Conservation (phyloP, 2,113 vertebrate species). For the Nesoenas mayeri region DNA sequence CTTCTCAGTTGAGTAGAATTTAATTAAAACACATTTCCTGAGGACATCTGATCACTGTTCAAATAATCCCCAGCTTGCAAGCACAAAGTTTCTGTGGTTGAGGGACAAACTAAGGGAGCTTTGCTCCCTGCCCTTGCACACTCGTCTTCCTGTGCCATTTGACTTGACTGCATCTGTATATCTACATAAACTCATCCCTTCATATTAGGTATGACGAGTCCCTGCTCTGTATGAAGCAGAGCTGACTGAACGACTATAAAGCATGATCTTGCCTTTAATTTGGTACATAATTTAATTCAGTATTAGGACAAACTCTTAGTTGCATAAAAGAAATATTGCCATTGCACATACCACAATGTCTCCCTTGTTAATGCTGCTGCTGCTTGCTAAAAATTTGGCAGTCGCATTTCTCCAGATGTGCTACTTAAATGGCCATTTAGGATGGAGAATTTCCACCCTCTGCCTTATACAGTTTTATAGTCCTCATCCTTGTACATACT, state of each 20-base stretch:
- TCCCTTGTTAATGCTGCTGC: background rate
- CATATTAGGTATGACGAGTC: background rate
- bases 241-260: background rate
- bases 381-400: constrained; percentile 28
- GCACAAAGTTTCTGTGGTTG: background rate
- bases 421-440: constrained; percentile 15
- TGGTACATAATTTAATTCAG: background rate
- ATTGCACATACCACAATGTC: background rate
- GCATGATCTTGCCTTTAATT: background rate
- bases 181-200: constrained; percentile 3
- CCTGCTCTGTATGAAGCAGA: background rate
- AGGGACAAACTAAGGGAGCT: background rate
- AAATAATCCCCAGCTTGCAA: background rate
- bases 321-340: constrained; percentile 14
- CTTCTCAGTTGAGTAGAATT: constrained; percentile 44
- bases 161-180: background rate
- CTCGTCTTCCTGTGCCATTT: background rate
- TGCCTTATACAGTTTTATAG: background rate
- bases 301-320: background rate
- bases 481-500: background rate
- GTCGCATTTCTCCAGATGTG: constrained; percentile 38
- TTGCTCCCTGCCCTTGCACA: background rate
- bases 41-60: constrained; percentile 34
- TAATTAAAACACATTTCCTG: constrained; percentile 44
- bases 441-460: background rate